A percentile compares a stretch with the other conserved stretches of the same genome.
These are phyloP conservation scores for Lasiurus cinereus DNA, from an alignment of 2,113 vertebrate genomes.

Conservation along the genomic window DNA sequence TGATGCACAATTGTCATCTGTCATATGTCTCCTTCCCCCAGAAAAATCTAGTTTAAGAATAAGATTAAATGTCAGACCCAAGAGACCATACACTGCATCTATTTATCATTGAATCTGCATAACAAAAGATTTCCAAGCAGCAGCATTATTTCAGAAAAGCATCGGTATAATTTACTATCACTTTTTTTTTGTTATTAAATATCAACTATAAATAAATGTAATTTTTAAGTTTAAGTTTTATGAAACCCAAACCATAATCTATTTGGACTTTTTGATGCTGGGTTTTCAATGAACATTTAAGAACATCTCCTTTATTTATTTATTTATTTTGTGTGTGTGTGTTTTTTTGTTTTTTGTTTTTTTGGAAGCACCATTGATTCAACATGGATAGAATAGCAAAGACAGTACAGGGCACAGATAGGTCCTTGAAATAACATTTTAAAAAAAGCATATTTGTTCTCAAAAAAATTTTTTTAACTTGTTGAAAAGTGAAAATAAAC, in stretches of 20 bases:
- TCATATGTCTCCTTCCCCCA: constrained; percentile 1
- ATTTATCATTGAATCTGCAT: constrained; percentile 22
- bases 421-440: background rate
- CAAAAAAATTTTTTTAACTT: background rate
- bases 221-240: constrained; percentile 32
- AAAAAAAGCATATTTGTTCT: background rate
- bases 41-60: constrained; percentile 55
- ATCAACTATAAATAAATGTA: constrained; percentile 19
- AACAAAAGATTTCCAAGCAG: constrained; percentile 40
- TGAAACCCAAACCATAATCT: background rate
- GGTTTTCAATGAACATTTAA: constrained; percentile 6
- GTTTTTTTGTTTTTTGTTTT: background rate
- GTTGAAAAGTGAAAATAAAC: background rate
- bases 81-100: background rate
- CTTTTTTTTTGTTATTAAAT: constrained; percentile 5
- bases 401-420: background rate
- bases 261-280: background rate
- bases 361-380: background rate
- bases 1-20: constrained; percentile 36
- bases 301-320: background rate
- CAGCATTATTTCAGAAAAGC: constrained; percentile 13
- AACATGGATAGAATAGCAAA: background rate
- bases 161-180: constrained; percentile 38
- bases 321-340: too few species aligned
- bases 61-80: constrained; percentile 63